Percentiles rank a stretch among this genome's conserved stretches.
These are phyloP conservation scores for Mimachlamys varia DNA, from an alignment of 2,888 invertebrate genomes.

Conservation along the genomic window DNA sequence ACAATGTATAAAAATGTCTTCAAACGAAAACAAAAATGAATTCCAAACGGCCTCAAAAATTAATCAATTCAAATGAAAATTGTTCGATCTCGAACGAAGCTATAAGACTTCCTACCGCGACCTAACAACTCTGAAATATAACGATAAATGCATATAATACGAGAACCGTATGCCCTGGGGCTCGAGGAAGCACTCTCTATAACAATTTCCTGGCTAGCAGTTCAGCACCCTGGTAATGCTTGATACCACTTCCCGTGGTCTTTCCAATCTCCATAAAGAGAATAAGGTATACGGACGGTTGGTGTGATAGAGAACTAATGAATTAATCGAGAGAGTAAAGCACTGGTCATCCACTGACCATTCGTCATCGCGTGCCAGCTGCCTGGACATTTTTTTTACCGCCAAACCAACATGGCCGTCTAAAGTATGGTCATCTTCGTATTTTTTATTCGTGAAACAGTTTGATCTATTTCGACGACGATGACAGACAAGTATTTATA, in stretches of 20 bases:
- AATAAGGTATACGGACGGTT: not conserved
- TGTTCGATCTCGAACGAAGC: too few relatives aligned
- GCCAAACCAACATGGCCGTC: not conserved
- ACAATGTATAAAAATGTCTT: too few relatives aligned
- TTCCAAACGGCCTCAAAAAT: too few relatives aligned
- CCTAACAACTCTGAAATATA: too few relatives aligned
- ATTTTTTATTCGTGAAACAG: not conserved
- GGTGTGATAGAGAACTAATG: not conserved
- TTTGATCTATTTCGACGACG: not conserved
- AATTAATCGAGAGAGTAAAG: not conserved
- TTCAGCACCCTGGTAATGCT: not conserved
- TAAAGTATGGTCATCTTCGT: not conserved
- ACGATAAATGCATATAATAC: too few relatives aligned
- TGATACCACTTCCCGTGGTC: not conserved
- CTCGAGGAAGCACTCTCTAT: not conserved
- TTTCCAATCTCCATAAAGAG: slow-evolving; percentile 22
- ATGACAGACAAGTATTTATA: too few relatives aligned
- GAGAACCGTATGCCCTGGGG: too few relatives aligned
- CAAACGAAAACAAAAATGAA: too few relatives aligned
- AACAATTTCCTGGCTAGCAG: not conserved
- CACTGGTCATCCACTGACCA: not conserved
- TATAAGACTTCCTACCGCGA: too few relatives aligned
- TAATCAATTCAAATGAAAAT: too few relatives aligned
- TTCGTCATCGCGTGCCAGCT: not conserved
- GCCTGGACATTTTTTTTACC: not conserved